These are phyloP conservation scores for Entomyzon cyanotis DNA, from an alignment of 2,113 vertebrate genomes.

Conservation along the genomic window DNA sequence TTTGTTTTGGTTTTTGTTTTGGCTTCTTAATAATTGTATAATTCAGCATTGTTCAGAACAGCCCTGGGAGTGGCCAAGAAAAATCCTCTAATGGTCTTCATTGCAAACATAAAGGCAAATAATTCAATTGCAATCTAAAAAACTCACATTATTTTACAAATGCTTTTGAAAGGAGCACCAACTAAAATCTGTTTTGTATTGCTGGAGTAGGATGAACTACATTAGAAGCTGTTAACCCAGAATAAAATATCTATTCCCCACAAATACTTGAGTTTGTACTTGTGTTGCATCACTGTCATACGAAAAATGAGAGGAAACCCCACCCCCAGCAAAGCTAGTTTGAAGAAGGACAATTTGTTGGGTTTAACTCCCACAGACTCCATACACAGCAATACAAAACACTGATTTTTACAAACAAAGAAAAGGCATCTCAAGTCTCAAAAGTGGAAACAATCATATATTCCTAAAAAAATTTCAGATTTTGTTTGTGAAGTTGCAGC, in stretches of 20 bases:
- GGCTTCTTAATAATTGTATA: not conserved
- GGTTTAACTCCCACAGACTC: not conserved
- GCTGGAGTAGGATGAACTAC: not conserved
- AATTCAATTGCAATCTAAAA: not conserved
- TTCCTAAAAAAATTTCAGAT: not conserved
- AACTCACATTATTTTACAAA: not conserved
- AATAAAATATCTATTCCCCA: not conserved
- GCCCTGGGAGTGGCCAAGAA: not conserved
- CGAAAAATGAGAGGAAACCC: not conserved
- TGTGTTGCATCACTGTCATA: not conserved
- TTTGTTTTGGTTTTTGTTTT: not conserved
- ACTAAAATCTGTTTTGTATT: not conserved
- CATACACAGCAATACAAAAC: not conserved
- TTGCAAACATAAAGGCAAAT: not conserved
- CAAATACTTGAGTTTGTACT: not conserved
- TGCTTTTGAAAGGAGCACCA: not conserved
- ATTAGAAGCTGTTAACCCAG: not conserved
- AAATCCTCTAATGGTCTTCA: not conserved
- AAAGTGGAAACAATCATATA: not conserved
- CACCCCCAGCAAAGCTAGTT: accelerated
- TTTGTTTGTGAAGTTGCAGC: not conserved
- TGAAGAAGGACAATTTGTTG: not conserved
- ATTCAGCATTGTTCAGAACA: not conserved
- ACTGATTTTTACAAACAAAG: not conserved
- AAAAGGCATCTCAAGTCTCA: not conserved